Percentiles rank a stretch among this genome's conserved stretches.
Conservation (phyloP, 2,113 vertebrate genomes). For the Geococcyx californianus region DNA sequence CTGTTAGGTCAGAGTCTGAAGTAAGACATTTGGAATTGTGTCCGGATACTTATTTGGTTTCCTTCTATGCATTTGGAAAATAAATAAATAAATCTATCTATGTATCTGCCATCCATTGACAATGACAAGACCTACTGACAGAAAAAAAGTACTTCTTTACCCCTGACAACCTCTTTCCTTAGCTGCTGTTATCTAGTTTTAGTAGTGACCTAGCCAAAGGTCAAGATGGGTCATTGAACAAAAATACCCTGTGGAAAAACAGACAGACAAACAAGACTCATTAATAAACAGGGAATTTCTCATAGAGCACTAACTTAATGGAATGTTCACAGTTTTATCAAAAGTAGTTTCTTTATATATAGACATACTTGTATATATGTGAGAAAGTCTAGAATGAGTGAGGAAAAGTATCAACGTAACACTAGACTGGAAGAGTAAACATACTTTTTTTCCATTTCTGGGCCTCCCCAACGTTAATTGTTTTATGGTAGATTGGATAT, state of each 20-base stretch:
- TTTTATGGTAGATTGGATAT: background rate
- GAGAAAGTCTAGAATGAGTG: background rate
- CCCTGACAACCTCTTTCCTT: background rate
- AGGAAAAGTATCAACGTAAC: background rate
- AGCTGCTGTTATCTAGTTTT: background rate
- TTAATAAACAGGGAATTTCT: background rate
- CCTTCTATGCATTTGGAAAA: background rate
- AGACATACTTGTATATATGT: background rate
- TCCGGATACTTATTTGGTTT: background rate
- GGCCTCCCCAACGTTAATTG: background rate
- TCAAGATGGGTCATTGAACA: background rate
- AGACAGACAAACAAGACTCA: background rate
- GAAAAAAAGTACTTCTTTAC: background rate
- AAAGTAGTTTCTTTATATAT: background rate
- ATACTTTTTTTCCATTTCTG: background rate
- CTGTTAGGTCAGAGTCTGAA: background rate
- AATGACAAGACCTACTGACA: background rate
- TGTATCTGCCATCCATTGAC: background rate
- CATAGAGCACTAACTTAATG: background rate
- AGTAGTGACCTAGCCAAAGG: background rate
- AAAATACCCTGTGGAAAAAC: background rate
- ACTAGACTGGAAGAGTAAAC: rapidly evolving
- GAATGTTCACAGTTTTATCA: background rate
- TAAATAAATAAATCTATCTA: too few relatives aligned
- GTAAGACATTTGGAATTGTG: background rate